Conservation (phyloP, 2,113 vertebrate genomes). For the Calidris pugnax region DNA sequence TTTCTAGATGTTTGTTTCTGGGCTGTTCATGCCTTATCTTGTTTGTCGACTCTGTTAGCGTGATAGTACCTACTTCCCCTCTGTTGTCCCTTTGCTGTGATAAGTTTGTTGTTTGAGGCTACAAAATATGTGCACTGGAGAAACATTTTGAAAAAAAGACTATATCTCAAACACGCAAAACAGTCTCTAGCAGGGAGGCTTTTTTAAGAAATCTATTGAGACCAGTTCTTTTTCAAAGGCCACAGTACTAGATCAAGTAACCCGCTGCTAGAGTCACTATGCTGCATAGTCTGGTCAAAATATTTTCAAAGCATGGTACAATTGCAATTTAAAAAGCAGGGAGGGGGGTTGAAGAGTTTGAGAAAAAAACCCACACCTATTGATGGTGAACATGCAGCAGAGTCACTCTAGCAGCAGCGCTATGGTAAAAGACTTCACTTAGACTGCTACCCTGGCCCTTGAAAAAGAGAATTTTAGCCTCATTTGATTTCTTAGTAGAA, state of each 20-base stretch:
- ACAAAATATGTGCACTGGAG: not conserved
- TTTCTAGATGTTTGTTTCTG: not conserved
- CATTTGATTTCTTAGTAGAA: not conserved
- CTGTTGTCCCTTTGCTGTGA: not conserved
- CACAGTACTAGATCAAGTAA: not conserved
- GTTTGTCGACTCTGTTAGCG: not conserved
- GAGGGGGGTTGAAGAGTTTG: not conserved
- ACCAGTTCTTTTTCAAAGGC: not conserved
- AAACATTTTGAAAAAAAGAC: not conserved
- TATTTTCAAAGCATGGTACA: not conserved
- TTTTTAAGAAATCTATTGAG: not conserved
- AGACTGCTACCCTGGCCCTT: too few relatives aligned
- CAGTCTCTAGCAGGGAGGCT: not conserved
- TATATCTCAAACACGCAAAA: not conserved
- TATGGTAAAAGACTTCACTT: not conserved
- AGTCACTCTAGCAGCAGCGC: too few relatives aligned
- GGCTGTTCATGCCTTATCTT: not conserved
- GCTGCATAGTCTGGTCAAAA: accelerated
- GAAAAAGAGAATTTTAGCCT: not conserved
- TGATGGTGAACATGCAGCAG: not conserved
- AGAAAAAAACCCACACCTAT: not conserved
- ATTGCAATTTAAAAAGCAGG: not conserved
- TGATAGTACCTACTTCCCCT: not conserved
- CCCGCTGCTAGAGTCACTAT: too few relatives aligned
- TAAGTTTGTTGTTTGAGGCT: not conserved